These are phyloP conservation scores for Ophioninae sp. DNA, from an alignment of 2,888 invertebrate genomes.

Conservation along the genomic window DNA sequence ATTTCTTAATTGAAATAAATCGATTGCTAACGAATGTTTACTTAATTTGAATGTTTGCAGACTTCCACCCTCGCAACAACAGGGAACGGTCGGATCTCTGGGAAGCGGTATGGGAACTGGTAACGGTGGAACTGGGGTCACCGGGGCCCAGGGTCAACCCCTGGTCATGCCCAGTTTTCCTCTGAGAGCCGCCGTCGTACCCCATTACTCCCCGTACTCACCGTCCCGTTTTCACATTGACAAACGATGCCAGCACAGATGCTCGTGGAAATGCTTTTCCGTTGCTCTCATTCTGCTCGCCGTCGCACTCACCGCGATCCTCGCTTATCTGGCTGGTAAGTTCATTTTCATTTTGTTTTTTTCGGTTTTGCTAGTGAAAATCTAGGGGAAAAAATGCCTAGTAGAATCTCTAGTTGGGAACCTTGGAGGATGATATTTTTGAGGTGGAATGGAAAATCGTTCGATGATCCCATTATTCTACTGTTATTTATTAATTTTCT, in stretches of 20 bases:
- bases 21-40: conserved; percentile 24
- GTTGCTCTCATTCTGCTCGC: conserved; percentile 95
- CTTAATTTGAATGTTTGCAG: conserved; percentile 77
- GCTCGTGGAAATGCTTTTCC: conserved; percentile 98
- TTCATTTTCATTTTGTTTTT: conserved; percentile 58
- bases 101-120: conserved; percentile 81
- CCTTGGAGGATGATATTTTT: too few species aligned
- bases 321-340: conserved; percentile 97
- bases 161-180: conserved; percentile 95
- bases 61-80: conserved; percentile 83
- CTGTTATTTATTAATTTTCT: too few species aligned
- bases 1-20: not conserved
- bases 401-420: too few species aligned
- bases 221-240: conserved; percentile 97
- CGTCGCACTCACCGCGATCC: conserved; percentile 94
- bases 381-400: too few species aligned
- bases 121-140: conserved; percentile 85
- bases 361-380: not conserved
- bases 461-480: too few species aligned
- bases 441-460: too few species aligned
- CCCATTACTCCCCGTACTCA: conserved; percentile 94
- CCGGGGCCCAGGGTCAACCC: conserved; percentile 87
- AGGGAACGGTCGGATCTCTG: conserved; percentile 82
- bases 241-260: conserved; percentile 95
- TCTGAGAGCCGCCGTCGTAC: conserved; percentile 87